Evolutionary conservation across 1,140 invertebrate species (phyloP).

Genomic region (Odontomachus brunneus): DNA sequence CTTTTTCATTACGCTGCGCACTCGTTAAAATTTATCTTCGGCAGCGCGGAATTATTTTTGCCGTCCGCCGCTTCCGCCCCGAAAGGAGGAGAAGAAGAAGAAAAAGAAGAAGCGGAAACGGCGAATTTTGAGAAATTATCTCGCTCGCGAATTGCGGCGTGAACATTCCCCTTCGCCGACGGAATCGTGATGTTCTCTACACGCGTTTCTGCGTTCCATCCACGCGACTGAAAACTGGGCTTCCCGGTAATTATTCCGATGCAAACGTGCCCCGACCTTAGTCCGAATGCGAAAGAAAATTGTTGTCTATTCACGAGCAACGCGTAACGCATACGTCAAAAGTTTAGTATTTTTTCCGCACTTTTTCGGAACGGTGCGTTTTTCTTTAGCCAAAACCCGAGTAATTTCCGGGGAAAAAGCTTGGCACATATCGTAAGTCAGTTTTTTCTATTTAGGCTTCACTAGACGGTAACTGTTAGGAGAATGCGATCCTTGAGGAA

Average conservation of each 20-base stretch:
- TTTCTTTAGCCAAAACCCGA: too few species aligned
- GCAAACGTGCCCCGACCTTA: neutral
- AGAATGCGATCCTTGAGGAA: too few species aligned
- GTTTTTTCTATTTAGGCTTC: too few species aligned
- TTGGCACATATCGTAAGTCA: too few species aligned
- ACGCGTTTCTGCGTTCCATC: neutral
- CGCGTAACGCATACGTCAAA: neutral
- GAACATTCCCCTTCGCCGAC: neutral
- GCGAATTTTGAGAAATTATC: constrained; percentile 44
- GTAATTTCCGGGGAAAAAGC: too few species aligned
- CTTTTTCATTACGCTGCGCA: constrained; percentile 48
- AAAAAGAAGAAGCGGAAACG: neutral
- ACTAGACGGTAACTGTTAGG: too few species aligned
- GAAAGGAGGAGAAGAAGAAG: too few species aligned
- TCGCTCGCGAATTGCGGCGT: constrained; percentile 5
- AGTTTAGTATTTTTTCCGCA: neutral
- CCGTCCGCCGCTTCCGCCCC: neutral
- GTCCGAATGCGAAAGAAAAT: neutral
- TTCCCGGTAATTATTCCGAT: neutral
- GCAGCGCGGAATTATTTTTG: constrained; percentile 14
- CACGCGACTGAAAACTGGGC: neutral
- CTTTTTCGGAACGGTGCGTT: too few species aligned
- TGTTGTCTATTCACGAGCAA: neutral
- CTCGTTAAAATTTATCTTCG: constrained; percentile 55
- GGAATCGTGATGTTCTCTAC: neutral